Evolutionary conservation across 2,888 invertebrate species (phyloP).

Genomic region (Galeopsomyia nigrocyanea): DNA sequence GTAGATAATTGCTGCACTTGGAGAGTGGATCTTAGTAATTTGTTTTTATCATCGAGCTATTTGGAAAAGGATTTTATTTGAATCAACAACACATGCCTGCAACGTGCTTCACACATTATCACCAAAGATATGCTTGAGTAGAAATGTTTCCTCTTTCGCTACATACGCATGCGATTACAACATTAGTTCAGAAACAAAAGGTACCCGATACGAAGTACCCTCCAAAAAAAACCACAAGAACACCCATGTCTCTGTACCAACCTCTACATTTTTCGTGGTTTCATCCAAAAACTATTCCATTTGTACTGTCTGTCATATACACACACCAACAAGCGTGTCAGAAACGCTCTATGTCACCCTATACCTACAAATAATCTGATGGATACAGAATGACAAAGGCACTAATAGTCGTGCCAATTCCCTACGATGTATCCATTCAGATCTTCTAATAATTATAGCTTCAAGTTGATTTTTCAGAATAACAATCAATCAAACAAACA

Average conservation of each 20-base stretch:
- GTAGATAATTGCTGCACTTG: neutral
- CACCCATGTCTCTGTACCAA: neutral
- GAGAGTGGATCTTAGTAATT: constrained; percentile 1
- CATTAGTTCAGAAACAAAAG: constrained; percentile 35
- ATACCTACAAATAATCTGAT: neutral
- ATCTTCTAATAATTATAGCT: constrained; percentile 8
- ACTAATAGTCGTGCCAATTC: constrained; percentile 33
- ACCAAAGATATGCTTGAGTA: constrained; percentile 35
- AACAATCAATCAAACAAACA: neutral
- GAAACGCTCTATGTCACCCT: constrained; percentile 22
- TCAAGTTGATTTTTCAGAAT: constrained; percentile 18
- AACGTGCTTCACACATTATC: constrained; percentile 12
- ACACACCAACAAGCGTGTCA: constrained; percentile 9
- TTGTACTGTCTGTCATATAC: constrained; percentile 10
- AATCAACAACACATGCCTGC: constrained; percentile 5
- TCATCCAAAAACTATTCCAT: constrained; percentile 16
- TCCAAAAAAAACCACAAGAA: constrained; percentile 17
- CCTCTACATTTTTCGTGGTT: constrained; percentile 6
- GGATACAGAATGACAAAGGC: constrained; percentile 20
- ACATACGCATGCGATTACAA: constrained; percentile 5
- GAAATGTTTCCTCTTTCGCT: constrained; percentile 16
- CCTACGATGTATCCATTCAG: neutral
- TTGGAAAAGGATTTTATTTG: neutral
- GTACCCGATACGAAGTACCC: constrained; percentile 52
- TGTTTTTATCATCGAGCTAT: neutral